Percentiles rank a stretch among this genome's conserved stretches.
These are phyloP conservation scores for Lasioglossum malachurum DNA, from an alignment of 2,888 invertebrate species.

Conservation along the genomic window DNA sequence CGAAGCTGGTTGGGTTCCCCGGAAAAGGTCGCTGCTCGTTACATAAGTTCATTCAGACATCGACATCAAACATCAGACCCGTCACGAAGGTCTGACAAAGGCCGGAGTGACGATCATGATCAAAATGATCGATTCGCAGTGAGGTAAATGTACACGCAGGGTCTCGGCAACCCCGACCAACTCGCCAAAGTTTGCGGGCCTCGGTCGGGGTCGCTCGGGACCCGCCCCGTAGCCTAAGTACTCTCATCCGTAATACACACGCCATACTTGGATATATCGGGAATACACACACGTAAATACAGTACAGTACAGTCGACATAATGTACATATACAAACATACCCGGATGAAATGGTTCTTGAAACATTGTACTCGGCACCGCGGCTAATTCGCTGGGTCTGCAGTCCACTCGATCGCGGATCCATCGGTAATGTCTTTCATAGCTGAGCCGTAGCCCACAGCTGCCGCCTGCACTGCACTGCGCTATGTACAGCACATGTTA, in stretches of 20 bases:
- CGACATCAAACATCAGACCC: slow-evolving; percentile 36
- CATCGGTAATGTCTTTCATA: slow-evolving; percentile 78
- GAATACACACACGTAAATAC: slow-evolving; percentile 84
- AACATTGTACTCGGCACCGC: slow-evolving; percentile 70
- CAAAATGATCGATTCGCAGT: slow-evolving; percentile 17
- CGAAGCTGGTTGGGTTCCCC: not conserved
- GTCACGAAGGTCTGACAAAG: slow-evolving; percentile 25
- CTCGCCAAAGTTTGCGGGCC: no score
- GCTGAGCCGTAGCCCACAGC: slow-evolving; percentile 84
- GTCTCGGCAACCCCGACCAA: slow-evolving; percentile 29
- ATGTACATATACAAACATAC: slow-evolving; percentile 84
- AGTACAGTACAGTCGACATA: slow-evolving; percentile 80
- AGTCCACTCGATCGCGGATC: slow-evolving; percentile 78
- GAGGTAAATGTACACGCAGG: slow-evolving; percentile 45
- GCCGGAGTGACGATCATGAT: slow-evolving; percentile 27
- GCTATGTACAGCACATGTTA: slow-evolving; percentile 83
- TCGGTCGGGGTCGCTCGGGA: slow-evolving; percentile 33
- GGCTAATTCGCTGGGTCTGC: slow-evolving; percentile 76
- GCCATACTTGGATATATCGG: slow-evolving; percentile 79
- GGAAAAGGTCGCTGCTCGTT: not conserved
- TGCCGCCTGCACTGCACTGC: slow-evolving; percentile 84
- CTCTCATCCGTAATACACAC: slow-evolving; percentile 69
- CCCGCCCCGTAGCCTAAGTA: slow-evolving; percentile 40
- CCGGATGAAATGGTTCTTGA: slow-evolving; percentile 66
- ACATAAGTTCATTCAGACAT: slow-evolving; percentile 39